phyloP scores from a whole-genome alignment of 2,797 vertebrate species.

The Hozukius guyotensis region DNA sequence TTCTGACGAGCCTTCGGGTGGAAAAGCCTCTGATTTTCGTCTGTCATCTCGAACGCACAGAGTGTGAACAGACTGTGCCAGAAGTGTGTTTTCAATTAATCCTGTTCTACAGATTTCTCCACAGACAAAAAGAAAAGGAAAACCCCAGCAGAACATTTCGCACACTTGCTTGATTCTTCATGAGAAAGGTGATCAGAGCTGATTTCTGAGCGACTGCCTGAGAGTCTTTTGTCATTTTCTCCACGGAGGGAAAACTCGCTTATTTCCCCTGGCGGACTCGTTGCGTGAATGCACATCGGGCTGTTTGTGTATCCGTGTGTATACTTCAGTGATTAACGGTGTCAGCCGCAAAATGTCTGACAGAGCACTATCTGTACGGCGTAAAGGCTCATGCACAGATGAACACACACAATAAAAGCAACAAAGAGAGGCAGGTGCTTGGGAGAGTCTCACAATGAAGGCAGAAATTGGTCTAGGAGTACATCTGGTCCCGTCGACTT shows the following conservation, averaged over 20 bases:
- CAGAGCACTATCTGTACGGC: constrained; percentile 42
- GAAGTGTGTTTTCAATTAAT: constrained; percentile 28
- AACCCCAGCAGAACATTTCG: constrained; percentile 5
- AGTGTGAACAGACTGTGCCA: not conserved
- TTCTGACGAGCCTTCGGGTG: not conserved
- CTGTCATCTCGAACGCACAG: not conserved
- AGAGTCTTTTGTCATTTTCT: constrained; percentile 25
- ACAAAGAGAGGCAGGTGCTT: constrained; percentile 31
- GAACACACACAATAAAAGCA: constrained; percentile 29
- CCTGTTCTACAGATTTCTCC: not conserved
- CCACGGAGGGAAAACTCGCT: constrained; percentile 15
- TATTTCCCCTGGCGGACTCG: constrained; percentile 35
- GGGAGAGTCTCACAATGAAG: constrained; percentile 33
- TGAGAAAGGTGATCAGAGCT: constrained; percentile 45
- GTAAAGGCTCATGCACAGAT: constrained; percentile 31
- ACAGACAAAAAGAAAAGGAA: not conserved
- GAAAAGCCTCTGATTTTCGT: not conserved
- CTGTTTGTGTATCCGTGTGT: constrained; percentile 30
- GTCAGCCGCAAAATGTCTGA: constrained; percentile 52
- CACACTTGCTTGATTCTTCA: not conserved
- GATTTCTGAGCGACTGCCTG: not conserved
- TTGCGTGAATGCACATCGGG: constrained; percentile 8
- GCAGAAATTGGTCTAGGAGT: constrained; percentile 20
- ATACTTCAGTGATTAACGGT: constrained; percentile 55
- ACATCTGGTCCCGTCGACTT: constrained; percentile 21